Percentiles rank a stretch among this genome's conserved stretches.
Evolutionary conservation across 2,113 vertebrate genomes (phyloP).

Genomic region (Hippocampus guttulatus): DNA sequence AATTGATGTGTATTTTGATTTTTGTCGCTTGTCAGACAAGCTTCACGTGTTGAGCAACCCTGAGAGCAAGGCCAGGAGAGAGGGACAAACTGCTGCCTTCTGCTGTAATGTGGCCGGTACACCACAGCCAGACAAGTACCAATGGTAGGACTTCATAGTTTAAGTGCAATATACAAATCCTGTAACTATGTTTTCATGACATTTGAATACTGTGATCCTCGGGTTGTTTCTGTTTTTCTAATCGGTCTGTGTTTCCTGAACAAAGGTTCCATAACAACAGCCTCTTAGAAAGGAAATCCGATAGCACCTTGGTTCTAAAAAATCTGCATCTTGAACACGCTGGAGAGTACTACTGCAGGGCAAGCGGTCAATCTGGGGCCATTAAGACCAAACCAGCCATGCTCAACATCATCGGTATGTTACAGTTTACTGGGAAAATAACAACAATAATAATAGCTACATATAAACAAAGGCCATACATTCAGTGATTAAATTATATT

Average conservation of each 20-base stretch:
- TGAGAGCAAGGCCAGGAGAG: constrained; percentile 77
- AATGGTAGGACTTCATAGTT: constrained; percentile 76
- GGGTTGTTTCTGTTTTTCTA: not conserved
- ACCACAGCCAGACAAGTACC: constrained; percentile 79
- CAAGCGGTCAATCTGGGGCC: constrained; percentile 79
- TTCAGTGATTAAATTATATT: constrained; percentile 18
- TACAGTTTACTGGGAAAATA: not conserved
- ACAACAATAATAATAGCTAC: not conserved
- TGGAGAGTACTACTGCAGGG: constrained; percentile 91
- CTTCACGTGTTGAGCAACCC: constrained; percentile 83
- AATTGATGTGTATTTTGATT: not conserved
- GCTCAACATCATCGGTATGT: constrained; percentile 83
- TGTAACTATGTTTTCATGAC: not conserved
- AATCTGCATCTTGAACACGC: constrained; percentile 77
- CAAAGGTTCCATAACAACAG: constrained; percentile 90
- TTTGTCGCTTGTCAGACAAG: constrained; percentile 72
- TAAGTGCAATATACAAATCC: not conserved
- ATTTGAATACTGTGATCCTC: not conserved
- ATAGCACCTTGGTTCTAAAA: constrained; percentile 81
- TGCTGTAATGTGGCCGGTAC: constrained; percentile 85
- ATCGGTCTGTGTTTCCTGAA: constrained; percentile 6
- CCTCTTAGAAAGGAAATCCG: constrained; percentile 78
- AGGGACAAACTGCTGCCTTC: constrained; percentile 82
- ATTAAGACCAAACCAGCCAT: constrained; percentile 81
- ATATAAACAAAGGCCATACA: not conserved